Base-by-base conservation (phyloP, 2,888 invertebrate species). In the Cosmopolites sordidus region DNA sequence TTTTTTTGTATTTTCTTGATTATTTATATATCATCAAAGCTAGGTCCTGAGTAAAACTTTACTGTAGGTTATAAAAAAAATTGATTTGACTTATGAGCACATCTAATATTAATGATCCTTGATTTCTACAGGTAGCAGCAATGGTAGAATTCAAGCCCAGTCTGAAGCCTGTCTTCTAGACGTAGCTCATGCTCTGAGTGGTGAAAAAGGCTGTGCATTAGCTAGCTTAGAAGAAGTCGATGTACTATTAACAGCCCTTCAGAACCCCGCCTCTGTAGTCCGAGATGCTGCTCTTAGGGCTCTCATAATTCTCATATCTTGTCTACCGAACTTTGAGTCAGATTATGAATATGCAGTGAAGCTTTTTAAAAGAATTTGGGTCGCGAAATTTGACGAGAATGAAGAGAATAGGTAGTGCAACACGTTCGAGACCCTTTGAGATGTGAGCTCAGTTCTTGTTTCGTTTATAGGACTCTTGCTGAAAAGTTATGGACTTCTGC, bases 91-190 rank as follows among this genome's bases (percentile, higher is more conserved):
- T 6, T 9, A 27, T 27, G 5, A 6, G 27, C 5, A 27, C 27
- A 6, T 6, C 27, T 27, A n/a, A 27, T 33, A 33, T 33, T 6
- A 12, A 16, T 15, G 9, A 40, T 11, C 15, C 11, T 11, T 40
- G 22, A 43, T 44, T 45, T 47, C 61, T 61, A 45, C 69, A 82
- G 83, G 80, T 63, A 78, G 74, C 40, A 82, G 84, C 12, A 76
- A 76, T 27, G 89, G 87, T 0, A 78, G 86, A 50, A 79, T 87
- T 18, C 91, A 92, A 72, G 83, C 87, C 5, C 83, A 87, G 65
- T 88, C 91, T 29, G 84, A 86, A 16, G 81, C 83, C 27, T 87
- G 90, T n/a, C 76, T 95, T 48, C 73, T 92, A 54, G 90, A 91
- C 67, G 85, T 91, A 3, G 89, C 91, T 2, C 77, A 77, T 40